These are phyloP conservation scores for Epistrophe eligans DNA, from an alignment of 2,888 invertebrate species.

Conservation along the genomic window DNA sequence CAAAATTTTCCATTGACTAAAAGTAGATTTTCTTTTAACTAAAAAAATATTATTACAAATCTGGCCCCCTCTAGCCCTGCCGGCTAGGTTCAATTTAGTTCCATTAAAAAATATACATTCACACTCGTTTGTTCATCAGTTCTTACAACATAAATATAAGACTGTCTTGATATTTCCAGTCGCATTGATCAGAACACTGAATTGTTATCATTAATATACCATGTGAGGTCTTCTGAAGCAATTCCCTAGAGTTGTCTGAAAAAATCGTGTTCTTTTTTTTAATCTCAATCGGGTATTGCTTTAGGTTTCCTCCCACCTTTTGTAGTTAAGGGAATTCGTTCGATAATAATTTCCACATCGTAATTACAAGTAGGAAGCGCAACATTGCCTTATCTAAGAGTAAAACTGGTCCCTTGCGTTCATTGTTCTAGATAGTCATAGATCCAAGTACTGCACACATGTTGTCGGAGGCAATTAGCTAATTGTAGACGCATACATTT, in stretches of 20 bases:
- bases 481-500: conserved; percentile 64
- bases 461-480: conserved; percentile 67
- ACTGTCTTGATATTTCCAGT: no score
- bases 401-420: conserved; percentile 11
- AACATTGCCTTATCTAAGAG: conserved; percentile 31
- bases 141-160: no score
- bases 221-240: neutral
- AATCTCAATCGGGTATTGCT: neutral
- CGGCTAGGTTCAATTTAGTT: no score
- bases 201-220: no score
- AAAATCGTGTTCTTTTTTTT: neutral
- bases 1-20: no score
- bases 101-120: no score
- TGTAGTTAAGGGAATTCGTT: conserved; percentile 11
- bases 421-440: conserved; percentile 25
- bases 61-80: no score
- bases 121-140: no score
- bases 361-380: conserved; percentile 10
- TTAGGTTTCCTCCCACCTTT: neutral
- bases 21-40: no score
- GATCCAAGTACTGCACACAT: conserved; percentile 24
- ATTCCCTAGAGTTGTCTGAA: neutral
- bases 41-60: no score
- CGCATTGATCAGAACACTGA: no score
- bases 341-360: conserved; percentile 31